Evolutionary conservation across 2,113 vertebrate genomes (phyloP).

Genomic region (Stercorarius parasiticus): DNA sequence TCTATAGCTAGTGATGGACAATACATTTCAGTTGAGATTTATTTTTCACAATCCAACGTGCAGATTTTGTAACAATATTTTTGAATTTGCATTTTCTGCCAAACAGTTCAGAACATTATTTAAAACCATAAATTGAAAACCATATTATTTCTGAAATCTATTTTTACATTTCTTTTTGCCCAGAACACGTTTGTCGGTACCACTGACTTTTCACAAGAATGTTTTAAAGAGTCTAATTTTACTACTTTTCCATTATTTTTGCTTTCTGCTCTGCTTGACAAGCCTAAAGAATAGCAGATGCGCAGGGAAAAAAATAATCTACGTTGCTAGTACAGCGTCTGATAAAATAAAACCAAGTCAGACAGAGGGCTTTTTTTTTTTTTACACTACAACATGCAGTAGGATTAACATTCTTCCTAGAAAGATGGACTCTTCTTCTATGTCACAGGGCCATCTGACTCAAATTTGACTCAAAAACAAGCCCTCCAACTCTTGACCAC

Average conservation of each 20-base stretch:
- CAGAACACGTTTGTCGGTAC: not conserved
- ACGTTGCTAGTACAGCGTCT: not conserved
- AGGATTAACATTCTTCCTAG: not conserved
- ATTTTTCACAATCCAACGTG: not conserved
- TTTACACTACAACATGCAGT: not conserved
- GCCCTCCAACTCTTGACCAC: not conserved
- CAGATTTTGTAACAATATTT: not conserved
- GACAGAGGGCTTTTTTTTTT: not conserved
- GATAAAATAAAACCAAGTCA: not conserved
- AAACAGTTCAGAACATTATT: not conserved
- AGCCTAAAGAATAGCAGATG: not conserved
- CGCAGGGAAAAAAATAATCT: not conserved
- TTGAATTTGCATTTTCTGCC: not conserved
- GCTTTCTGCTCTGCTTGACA: not conserved
- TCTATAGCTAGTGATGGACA: not conserved
- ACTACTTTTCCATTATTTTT: constrained; percentile 6
- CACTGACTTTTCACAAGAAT: not conserved
- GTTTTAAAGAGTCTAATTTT: not conserved
- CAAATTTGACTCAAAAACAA: not conserved
- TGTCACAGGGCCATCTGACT: not conserved
- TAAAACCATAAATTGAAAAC: not conserved
- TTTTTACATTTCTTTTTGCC: constrained; percentile 12
- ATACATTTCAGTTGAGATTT: not conserved
- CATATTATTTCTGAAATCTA: not conserved
- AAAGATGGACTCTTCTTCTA: not conserved